Percentiles rank a stretch among this genome's conserved stretches.
Conservation (phyloP, 53 echinoderm and acorn worm genomes). For the Paelopatides confundens region DNA sequence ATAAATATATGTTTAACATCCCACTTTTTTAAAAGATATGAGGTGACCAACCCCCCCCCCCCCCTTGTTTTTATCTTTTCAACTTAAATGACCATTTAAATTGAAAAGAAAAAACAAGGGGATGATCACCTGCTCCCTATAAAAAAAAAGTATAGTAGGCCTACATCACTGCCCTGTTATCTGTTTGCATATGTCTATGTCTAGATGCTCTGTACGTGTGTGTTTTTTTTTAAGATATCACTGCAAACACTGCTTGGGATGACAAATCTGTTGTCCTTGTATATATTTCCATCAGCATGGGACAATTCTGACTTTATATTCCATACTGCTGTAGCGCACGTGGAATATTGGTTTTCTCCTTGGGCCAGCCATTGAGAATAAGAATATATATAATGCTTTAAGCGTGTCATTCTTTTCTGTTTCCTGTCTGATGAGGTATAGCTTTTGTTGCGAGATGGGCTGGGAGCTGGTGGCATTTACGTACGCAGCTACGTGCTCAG, state of each 20-base stretch:
- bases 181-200: constrained; percentile 55
- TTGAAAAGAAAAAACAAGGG: no score
- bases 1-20: no score
- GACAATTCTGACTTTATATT: constrained; percentile 48
- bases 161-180: constrained; percentile 59
- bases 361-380: constrained; percentile 49
- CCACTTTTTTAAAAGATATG: no score
- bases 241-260: constrained; percentile 44
- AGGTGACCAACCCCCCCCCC: no score
- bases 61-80: no score
- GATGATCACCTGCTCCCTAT: no score
- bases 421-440: constrained; percentile 28
- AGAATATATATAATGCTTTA: constrained; percentile 30
- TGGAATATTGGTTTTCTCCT: constrained; percentile 40
- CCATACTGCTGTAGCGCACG: constrained; percentile 38
- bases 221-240: constrained; percentile 51
- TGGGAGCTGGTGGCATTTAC: constrained; percentile 13
- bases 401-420: constrained; percentile 51
- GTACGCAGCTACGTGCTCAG: constrained; percentile 26
- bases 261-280: constrained; percentile 54
- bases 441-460: constrained; percentile 15
- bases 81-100: no score
- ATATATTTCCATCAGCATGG: constrained; percentile 39
- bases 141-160: no score
- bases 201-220: constrained; percentile 54